Conservation (phyloP, 1,140 invertebrate species). For the Diuraphis noxia region DNA sequence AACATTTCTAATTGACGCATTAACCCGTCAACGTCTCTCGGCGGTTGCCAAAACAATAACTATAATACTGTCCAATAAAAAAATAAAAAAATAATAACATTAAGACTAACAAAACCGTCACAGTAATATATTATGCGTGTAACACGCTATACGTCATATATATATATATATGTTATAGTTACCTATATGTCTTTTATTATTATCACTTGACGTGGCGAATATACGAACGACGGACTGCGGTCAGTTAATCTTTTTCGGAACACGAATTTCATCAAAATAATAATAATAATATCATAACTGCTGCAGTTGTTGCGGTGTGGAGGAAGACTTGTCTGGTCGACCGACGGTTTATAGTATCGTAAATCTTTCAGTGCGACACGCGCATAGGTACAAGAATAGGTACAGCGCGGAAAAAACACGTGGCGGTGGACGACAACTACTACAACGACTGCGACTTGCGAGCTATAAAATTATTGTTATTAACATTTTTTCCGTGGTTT, state of each 20-base stretch:
- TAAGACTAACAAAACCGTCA: neutral
- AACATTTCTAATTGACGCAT: neutral
- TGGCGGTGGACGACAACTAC: too few relatives aligned
- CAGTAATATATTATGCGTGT: neutral
- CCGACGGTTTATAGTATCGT: neutral
- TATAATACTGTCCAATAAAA: neutral
- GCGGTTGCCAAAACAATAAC: neutral
- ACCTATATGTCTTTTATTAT: too few relatives aligned
- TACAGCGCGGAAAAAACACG: neutral
- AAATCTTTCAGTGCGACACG: neutral
- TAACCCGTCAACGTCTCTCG: neutral
- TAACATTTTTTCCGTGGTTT: neutral
- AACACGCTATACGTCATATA: neutral
- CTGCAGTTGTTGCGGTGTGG: too few relatives aligned
- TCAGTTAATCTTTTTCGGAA: neutral
- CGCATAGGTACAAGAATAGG: neutral
- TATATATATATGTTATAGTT: neutral
- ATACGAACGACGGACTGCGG: neutral
- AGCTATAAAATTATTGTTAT: neutral
- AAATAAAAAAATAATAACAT: neutral
- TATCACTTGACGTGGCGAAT: neutral
- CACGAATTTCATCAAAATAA: neutral
- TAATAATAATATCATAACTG: neutral
- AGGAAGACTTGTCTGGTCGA: neutral
- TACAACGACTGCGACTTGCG: too few relatives aligned